Conservation (phyloP, 2,113 vertebrate genomes). For the Thunnus maccoyii region DNA sequence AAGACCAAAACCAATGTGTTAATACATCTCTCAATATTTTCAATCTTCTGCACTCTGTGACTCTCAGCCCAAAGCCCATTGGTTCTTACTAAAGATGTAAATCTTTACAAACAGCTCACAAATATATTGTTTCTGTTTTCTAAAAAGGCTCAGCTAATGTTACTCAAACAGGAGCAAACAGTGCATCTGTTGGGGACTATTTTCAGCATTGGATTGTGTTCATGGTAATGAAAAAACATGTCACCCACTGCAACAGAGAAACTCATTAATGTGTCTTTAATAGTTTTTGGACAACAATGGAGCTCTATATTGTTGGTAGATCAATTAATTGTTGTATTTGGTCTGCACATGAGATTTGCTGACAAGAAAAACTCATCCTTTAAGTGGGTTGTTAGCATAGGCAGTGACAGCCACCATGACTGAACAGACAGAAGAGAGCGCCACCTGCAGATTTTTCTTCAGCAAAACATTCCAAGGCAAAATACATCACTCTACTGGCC, state of each 20-base stretch:
- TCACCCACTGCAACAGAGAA: no score
- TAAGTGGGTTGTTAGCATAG: constrained; percentile 9
- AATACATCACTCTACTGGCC: not conserved
- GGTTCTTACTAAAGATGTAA: no score
- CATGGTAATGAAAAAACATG: no score
- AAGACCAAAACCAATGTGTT: not conserved
- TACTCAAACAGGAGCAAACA: not conserved
- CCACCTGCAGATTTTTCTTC: not conserved
- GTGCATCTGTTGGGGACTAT: not conserved
- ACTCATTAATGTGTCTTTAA: not conserved
- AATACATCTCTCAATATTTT: not conserved
- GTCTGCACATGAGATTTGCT: constrained; percentile 11
- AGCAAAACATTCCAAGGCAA: constrained; percentile 8
- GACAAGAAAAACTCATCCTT: constrained; percentile 12
- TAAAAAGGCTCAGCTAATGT: not conserved
- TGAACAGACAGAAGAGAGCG: constrained; percentile 9
- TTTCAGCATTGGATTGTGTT: constrained; percentile 5
- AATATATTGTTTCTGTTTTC: not conserved
- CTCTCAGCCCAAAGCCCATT: no score
- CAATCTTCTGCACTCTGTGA: no score
- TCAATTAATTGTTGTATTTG: constrained; percentile 15
- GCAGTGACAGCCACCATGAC: constrained; percentile 30
- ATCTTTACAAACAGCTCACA: constrained; percentile 1
- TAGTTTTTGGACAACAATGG: not conserved
- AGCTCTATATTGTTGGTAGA: constrained; percentile 16